Base-by-base conservation (phyloP, 1,140 invertebrate species). In the Stenopsyche tienmushanensis region DNA sequence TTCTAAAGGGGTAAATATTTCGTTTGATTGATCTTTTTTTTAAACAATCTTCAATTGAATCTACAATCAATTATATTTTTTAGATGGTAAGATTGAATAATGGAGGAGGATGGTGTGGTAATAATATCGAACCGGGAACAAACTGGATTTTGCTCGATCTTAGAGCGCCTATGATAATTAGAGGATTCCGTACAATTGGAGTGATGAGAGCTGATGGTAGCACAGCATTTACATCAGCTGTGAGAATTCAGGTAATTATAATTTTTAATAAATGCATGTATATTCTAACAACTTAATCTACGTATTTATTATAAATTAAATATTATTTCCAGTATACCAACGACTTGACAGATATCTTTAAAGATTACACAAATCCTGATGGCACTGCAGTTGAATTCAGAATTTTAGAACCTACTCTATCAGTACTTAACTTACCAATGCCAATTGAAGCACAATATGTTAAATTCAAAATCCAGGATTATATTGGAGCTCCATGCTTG, bases 301-400 rank as follows among this genome's bases (percentile, higher is more conserved):
- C 44, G 13, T 45, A 21, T 42, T 45, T 24, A 45, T 44, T n/a
- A 5, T 24, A 45, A 59, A 23, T 23, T 3, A 25, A 42, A 1
- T 39, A 15, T 64, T 72, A 73, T 25, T 70, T 71, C 54, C 85
- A 91, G 71, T 95, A 94, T 72, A 90, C 91, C 0, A 90, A 96
- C 72, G 89, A 96, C 72, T 78, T 96, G 34, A 93, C 93, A 0
- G 94, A 96, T 74, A 80, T 89, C 0, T 94, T 95, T 75, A 91
- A 88, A 77, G 93, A 96, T 72, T 96, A 97, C 71, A 88, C 90
- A 15, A 96, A 96, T 76, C 90, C 92, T 5, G 91, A 95, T 75
- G 92, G 92, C 13, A 92, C 92, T 1, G 90, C 93, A n/a, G 92
- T 96, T 0, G 93, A 96, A 75, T 96, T 96, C 72, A 82, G 92